Conservation (phyloP, 2,888 invertebrate genomes). For the Tenthredo distinguenda region DNA sequence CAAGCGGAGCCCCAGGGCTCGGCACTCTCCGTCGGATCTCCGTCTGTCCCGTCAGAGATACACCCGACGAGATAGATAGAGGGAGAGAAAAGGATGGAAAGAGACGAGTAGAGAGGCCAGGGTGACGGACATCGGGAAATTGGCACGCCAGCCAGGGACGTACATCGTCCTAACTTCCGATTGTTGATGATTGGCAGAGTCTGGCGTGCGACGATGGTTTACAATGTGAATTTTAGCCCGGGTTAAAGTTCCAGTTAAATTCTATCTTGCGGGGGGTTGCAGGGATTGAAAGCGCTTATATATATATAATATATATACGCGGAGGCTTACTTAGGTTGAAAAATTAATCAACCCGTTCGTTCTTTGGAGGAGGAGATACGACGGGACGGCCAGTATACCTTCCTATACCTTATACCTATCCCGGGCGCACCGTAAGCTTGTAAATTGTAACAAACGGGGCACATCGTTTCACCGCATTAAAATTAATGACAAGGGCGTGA, state of each 20-base stretch:
- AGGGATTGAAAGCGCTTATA: background rate
- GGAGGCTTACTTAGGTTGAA: constrained; percentile 64
- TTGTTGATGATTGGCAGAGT: constrained; percentile 33
- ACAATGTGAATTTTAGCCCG: background rate
- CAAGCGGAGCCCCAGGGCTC: constrained; percentile 52
- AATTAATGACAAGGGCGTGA: constrained; percentile 73
- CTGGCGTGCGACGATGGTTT: background rate
- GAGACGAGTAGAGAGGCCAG: background rate
- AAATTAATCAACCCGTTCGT: constrained; percentile 67
- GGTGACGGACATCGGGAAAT: constrained; percentile 42
- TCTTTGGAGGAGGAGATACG: constrained; percentile 23
- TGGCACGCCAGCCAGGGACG: constrained; percentile 25
- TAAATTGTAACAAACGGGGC: constrained; percentile 72
- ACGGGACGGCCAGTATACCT: constrained; percentile 24
- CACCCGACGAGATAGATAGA: constrained; percentile 10
- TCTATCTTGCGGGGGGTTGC: background rate
- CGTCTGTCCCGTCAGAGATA: constrained; percentile 29
- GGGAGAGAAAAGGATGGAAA: background rate
- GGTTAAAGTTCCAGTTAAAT: background rate
- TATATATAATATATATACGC: background rate
- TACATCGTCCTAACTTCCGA: constrained; percentile 23
- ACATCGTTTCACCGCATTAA: constrained; percentile 71
- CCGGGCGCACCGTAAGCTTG: constrained; percentile 63
- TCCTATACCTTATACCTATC: constrained; percentile 31
- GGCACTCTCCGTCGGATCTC: constrained; percentile 14